Evolutionary conservation across 2,113 vertebrate genomes (phyloP).

Genomic region (Centrocercus urophasianus): DNA sequence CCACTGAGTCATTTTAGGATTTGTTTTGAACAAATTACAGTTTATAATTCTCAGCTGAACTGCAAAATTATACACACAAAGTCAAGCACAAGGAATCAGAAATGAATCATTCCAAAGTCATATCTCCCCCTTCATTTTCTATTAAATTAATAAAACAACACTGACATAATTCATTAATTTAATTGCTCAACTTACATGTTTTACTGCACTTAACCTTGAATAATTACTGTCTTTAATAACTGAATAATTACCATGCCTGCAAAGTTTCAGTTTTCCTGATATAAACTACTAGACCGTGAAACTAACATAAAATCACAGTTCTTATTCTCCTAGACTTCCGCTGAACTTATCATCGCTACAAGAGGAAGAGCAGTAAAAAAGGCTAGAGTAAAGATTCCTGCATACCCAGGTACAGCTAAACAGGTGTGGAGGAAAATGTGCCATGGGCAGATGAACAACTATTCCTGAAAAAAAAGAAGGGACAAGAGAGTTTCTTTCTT

Average conservation of each 20-base stretch:
- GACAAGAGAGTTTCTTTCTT: too few relatives aligned
- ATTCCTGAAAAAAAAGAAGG: too few relatives aligned
- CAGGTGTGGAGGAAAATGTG: too few relatives aligned
- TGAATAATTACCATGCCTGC: neutral
- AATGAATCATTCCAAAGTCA: neutral
- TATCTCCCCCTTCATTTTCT: neutral
- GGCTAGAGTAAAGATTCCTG: neutral
- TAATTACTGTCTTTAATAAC: neutral
- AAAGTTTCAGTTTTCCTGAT: neutral
- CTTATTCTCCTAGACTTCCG: neutral
- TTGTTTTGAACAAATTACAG: neutral
- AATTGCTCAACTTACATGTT: neutral
- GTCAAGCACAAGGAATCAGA: neutral
- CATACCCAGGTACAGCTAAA: too few relatives aligned
- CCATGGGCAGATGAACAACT: too few relatives aligned
- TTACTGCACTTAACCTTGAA: neutral
- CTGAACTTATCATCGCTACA: neutral
- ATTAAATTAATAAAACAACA: slow-evolving; percentile 8
- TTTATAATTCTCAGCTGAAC: neutral
- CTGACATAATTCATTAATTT: slow-evolving; percentile 8
- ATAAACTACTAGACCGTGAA: neutral
- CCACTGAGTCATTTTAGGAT: neutral
- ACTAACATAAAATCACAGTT: neutral
- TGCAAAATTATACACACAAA: slow-evolving; percentile 2
- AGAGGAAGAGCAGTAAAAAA: neutral